Conservation (phyloP, 2,888 invertebrate species). For the Ornithoptera alexandrae region DNA sequence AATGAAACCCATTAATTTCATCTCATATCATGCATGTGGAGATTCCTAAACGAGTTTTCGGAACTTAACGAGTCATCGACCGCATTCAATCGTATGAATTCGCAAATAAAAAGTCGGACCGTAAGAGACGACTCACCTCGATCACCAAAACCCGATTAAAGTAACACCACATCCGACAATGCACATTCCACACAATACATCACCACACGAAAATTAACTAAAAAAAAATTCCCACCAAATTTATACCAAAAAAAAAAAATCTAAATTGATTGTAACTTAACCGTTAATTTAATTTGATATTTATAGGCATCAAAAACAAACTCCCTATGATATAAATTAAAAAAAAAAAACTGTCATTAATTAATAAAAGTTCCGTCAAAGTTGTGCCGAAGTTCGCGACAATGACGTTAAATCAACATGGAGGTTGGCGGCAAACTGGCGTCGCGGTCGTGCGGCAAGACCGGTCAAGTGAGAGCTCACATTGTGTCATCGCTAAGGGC, state of each 20-base stretch:
- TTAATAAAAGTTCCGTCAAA: slow-evolving; percentile 41
- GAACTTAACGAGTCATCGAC: slow-evolving; percentile 53
- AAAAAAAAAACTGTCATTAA: slow-evolving; percentile 31
- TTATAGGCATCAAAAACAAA: not conserved
- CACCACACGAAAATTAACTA: slow-evolving; percentile 52
- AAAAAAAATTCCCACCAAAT: slow-evolving; percentile 38
- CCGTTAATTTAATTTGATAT: slow-evolving; percentile 38
- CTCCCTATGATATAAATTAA: slow-evolving; percentile 7
- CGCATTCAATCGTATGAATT: slow-evolving; percentile 36
- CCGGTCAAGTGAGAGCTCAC: slow-evolving; percentile 64
- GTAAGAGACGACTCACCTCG: slow-evolving; percentile 54
- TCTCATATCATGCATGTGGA: slow-evolving; percentile 4
- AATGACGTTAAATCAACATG: slow-evolving; percentile 54
- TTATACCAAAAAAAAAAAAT: slow-evolving; percentile 48
- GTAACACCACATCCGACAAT: slow-evolving; percentile 50
- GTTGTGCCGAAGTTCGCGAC: slow-evolving; percentile 43
- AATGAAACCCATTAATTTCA: slow-evolving; percentile 10
- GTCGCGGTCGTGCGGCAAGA: slow-evolving; percentile 37
- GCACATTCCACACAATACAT: slow-evolving; percentile 59
- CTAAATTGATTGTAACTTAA: slow-evolving; percentile 48
- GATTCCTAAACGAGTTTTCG: slow-evolving; percentile 22
- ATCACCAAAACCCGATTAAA: slow-evolving; percentile 63
- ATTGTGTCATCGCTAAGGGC: slow-evolving; percentile 56
- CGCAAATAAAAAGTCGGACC: slow-evolving; percentile 39
- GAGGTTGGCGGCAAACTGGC: slow-evolving; percentile 65